Evolutionary conservation across 2,113 vertebrate species (phyloP), one percentile per base, ranked within the genome.

Genomic region (Myotis yumanensis): DNA sequence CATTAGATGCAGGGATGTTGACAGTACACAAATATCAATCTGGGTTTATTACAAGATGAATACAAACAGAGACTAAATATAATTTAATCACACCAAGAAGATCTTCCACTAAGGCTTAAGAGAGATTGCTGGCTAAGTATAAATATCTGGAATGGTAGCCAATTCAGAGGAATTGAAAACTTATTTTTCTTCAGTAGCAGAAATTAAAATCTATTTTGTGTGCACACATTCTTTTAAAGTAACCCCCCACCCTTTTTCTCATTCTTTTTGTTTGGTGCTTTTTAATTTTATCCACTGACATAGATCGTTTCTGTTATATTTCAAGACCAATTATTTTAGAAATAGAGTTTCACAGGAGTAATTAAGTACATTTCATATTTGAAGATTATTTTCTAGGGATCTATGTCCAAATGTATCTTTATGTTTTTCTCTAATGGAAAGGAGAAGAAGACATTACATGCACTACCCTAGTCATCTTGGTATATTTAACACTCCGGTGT

Each of bases 1-100:
- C 68, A 96, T 97, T 95, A 94, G 94, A 93, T 89, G 62, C 52
- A 86, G 75, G 32, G 51, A 85, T 95, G 79, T 68, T 96, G 86
- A 94, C 76, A 88, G 62, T 86, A 89, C 32, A 91, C 68, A 95
- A 84, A 48, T 51, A 90, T 82, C 80, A 91, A 89, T 90, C 94
- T 93, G 52, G 69, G 5, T 79, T 80, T 93, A 54, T 86, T 97
- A 91, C 10, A 25, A n/a, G 75, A 48, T 89, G 32, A 69, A 90
- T 48, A 79, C 52, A 92, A 93, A 69, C 20, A 69, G 71, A 91
- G 96, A 91, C 32, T 83, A 51, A 91, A 96, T 93, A 73, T 35
- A 66, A 94, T 89, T 95, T 87, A 97, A 95, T 95, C 85, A 14
- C 30, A 82, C 80, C 93, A 92, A 90, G 51, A 96, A 79, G 80